Evolutionary conservation across 2,797 vertebrate species (phyloP), one percentile per base, ranked within the genome.

Genomic region (Hypotaenidia okinawae): DNA sequence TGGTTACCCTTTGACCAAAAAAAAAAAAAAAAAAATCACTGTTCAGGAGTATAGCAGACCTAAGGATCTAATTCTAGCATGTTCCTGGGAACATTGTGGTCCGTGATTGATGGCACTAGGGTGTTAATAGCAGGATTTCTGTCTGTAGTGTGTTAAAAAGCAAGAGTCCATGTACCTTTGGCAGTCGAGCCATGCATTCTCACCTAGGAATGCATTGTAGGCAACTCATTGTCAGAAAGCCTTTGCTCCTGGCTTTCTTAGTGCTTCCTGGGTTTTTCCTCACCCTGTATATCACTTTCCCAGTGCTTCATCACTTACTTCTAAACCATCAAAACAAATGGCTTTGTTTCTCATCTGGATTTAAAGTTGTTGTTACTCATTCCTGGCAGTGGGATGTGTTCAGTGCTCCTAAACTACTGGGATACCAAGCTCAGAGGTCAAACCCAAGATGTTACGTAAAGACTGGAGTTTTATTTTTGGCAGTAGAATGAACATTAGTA

Each of bases 391-490:
- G 22, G 16, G 4, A 4, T 22, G 6, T 61, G 30, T 84, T 90
- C 57, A 54, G 32, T 80, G 78, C 72, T 92, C 49, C 39, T 89
- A 45, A 89, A 80, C 16, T 52, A 11, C 57, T 52, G 63, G 72
- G 59, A 76, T 24, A 57, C 13, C 30, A 74, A 67, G 52, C 43
- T 83, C 72, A 28, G 69, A 52, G 52, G 35, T 87, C 35, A 59
- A 79, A 82, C 86, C 51, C 69, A 88, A 83, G 43, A 19, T 76
- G 84, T 92, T 83, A 22, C 30, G 13, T 77, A 67, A 82, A 80
- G 74, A 57, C 13, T 54, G 16, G 54, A 58, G 37, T n/a, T 93
- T 93, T 94, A 70, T 87, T 89, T 96, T 91, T 96, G 39, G 52
- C 55, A 67, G 5, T 30, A 55, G 49, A 58, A 70, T 85, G 93